These are phyloP conservation scores for Pteronura brasiliensis DNA, from an alignment of 2,113 vertebrate genomes.

Conservation along the genomic window DNA sequence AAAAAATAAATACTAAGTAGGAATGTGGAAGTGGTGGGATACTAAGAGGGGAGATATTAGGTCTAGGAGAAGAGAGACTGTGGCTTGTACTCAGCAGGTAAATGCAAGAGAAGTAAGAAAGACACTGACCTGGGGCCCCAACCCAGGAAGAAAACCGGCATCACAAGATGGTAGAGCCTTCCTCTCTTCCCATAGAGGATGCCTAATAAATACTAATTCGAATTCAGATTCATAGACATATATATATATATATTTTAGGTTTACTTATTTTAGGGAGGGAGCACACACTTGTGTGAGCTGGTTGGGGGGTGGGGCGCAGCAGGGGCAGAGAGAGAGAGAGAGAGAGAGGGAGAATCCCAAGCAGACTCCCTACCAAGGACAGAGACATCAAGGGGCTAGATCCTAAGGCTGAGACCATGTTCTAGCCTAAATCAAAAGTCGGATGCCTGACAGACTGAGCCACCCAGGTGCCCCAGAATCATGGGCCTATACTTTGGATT, in stretches of 20 bases:
- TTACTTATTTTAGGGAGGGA: neutral
- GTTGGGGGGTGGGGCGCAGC: neutral
- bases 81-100: neutral
- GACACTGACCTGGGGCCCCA: rapidly evolving
- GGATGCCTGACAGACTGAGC: neutral
- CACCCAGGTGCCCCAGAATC: neutral
- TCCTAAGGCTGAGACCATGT: neutral
- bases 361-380: neutral
- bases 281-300: neutral
- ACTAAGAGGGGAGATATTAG: neutral
- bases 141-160: neutral
- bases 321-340: neutral
- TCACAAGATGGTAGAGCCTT: neutral
- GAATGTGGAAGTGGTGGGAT: neutral
- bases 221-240: neutral
- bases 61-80: neutral
- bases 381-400: neutral
- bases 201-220: neutral
- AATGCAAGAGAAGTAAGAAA: neutral
- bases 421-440: neutral
- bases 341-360: neutral
- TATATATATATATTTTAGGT: too few relatives aligned
- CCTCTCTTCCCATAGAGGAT: neutral
- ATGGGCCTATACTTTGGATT: neutral
- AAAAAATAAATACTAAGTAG: neutral